phyloP scores from a whole-genome alignment of 2,888 invertebrate genomes.

The Bombylius major region DNA sequence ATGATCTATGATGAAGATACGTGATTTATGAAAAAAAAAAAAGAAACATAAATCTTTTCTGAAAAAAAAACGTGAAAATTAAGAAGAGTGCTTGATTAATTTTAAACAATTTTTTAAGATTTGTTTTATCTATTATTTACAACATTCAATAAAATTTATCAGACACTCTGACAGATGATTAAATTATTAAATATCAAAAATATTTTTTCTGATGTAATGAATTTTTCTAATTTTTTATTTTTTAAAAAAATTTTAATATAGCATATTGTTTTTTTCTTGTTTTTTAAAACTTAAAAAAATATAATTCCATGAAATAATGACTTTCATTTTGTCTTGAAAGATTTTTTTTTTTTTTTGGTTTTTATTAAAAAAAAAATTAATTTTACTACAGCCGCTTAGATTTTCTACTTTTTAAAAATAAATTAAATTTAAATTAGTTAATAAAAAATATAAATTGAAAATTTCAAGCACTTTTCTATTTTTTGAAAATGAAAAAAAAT shows the following conservation, averaged over 20 bases:
- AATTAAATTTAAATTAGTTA: neutral
- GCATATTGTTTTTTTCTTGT: too few species aligned
- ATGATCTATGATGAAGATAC: too few species aligned
- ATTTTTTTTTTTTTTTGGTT: neutral
- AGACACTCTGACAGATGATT: constrained; percentile 17
- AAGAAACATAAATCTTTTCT: too few species aligned
- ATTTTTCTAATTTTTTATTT: neutral
- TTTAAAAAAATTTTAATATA: too few species aligned
- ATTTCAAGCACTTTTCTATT: constrained; percentile 11
- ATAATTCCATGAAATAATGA: too few species aligned
- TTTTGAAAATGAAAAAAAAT: neutral
- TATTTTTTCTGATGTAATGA: too few species aligned
- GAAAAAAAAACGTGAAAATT: too few species aligned
- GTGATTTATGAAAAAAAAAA: too few species aligned
- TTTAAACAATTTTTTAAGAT: neutral
- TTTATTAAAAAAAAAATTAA: neutral
- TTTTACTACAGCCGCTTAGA: neutral
- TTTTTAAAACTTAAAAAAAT: too few species aligned
- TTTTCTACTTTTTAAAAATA: too few species aligned
- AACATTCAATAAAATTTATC: neutral
- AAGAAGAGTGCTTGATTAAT: constrained; percentile 8
- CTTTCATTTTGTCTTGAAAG: too few species aligned
- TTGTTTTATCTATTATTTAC: too few species aligned
- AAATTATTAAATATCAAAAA: neutral
- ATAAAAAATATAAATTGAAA: neutral